Evolutionary conservation across 2,888 invertebrate species (phyloP).

Genomic region (Gnatocerus cornutus): DNA sequence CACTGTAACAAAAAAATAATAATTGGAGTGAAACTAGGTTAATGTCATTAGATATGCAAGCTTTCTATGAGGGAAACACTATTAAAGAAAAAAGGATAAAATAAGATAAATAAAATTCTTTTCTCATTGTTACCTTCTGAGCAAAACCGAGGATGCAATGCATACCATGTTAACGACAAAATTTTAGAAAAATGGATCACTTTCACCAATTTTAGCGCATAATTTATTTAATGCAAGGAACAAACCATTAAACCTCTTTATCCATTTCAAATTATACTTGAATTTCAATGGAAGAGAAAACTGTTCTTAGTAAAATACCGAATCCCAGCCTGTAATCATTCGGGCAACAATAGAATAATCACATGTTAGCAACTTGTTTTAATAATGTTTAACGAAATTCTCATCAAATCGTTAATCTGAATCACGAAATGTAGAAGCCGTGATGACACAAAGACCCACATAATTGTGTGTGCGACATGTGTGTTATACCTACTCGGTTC

Average conservation of each 20-base stretch:
- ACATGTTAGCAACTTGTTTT: conserved; percentile 6
- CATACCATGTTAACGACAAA: neutral
- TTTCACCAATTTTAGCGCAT: conserved; percentile 13
- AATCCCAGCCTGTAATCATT: neutral
- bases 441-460: conserved; percentile 48
- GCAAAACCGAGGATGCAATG: neutral
- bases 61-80: conserved; percentile 42
- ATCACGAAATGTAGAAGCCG: conserved; percentile 42
- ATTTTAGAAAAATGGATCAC: conserved; percentile 8
- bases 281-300: conserved; percentile 10
- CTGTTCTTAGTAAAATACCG: conserved; percentile 1
- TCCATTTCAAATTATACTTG: conserved; percentile 18
- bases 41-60: conserved; percentile 42
- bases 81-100: conserved; percentile 17
- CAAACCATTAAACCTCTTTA: conserved; percentile 17
- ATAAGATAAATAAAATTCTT: conserved; percentile 7
- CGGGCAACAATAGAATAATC: neutral
- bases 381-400: conserved; percentile 13
- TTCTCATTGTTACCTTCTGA: neutral
- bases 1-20: conserved; percentile 75
- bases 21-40: conserved; percentile 37
- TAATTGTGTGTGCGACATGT: conserved; percentile 36
- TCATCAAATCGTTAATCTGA: conserved; percentile 18
- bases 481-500: conserved; percentile 10
- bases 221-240: conserved; percentile 20